Conservation (phyloP, 1,140 invertebrate genomes). For the Drosophila nebulosa region DNA sequence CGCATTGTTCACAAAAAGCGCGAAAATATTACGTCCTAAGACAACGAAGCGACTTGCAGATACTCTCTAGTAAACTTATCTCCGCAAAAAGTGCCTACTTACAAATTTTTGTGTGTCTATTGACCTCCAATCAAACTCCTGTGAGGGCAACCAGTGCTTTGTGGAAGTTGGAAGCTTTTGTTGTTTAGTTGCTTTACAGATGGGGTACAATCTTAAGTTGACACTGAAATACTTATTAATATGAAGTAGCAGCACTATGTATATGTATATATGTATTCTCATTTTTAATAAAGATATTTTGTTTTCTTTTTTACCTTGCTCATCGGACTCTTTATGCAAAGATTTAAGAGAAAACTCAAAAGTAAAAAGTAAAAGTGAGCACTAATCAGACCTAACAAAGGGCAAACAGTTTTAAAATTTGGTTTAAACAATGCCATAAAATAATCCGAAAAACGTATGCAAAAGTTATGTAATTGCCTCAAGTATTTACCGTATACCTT, state of each 20-base stretch:
- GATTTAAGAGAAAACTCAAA: neutral
- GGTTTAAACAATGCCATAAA: slow-evolving; percentile 64
- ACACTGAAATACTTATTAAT: no score
- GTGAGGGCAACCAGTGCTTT: no score
- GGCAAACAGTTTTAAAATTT: slow-evolving; percentile 1
- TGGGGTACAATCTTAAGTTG: no score
- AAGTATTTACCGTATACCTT: slow-evolving; percentile 47
- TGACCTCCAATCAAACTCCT: no score
- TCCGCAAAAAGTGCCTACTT: no score
- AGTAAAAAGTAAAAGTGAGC: slow-evolving; percentile 57
- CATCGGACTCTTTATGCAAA: slow-evolving; percentile 14
- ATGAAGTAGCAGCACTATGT: no score
- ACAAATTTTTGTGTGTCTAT: no score
- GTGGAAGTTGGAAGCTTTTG: no score
- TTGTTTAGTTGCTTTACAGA: no score
- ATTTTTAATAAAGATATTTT: no score
- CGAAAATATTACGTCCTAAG: neutral
- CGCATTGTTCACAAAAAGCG: neutral
- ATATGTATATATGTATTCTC: no score
- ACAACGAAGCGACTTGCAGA: neutral
- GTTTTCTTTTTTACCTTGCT: slow-evolving; percentile 10
- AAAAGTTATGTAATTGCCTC: slow-evolving; percentile 27
- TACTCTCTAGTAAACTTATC: no score
- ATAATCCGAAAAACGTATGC: slow-evolving; percentile 15
- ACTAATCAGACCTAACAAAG: slow-evolving; percentile 41